Evolutionary conservation across 2,797 vertebrate species (phyloP).

Genomic region (Phataginus tricuspis): DNA sequence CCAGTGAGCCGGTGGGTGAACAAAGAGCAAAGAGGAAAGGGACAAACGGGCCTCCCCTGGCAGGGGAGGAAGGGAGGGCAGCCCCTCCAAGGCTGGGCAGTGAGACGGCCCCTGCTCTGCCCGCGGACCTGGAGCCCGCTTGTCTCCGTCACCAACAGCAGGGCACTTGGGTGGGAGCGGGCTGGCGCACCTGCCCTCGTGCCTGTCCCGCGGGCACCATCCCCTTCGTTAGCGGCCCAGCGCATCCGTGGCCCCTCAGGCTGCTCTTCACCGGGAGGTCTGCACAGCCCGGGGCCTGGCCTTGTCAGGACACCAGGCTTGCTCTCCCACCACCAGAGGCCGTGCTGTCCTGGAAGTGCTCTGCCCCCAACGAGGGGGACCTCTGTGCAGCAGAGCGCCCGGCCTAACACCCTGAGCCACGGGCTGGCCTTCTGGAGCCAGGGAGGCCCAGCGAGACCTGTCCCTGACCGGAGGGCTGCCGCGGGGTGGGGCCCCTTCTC

Average conservation of each 20-base stretch:
- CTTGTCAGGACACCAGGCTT: not conserved
- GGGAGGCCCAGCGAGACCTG: not conserved
- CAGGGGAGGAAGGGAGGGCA: not conserved
- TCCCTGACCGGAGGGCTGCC: accelerated
- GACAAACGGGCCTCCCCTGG: not conserved
- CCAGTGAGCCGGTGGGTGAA: not conserved
- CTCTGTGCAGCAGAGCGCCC: not conserved
- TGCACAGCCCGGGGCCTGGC: not conserved
- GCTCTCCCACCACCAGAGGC: not conserved
- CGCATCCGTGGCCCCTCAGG: accelerated
- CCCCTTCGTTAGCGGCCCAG: not conserved
- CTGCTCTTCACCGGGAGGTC: not conserved
- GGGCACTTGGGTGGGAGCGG: accelerated
- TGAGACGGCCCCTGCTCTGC: not conserved
- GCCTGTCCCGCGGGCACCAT: no score
- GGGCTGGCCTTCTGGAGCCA: accelerated
- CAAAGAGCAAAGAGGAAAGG: not conserved
- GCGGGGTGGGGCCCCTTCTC: not conserved
- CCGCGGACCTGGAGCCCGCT: not conserved
- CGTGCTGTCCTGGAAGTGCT: not conserved
- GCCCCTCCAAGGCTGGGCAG: no score
- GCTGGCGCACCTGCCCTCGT: not conserved
- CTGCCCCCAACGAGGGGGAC: not conserved
- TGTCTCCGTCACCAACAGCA: accelerated
- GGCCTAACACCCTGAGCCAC: accelerated